phyloP scores from a whole-genome alignment of 1,140 invertebrate species.

The Dysdera silvatica region DNA sequence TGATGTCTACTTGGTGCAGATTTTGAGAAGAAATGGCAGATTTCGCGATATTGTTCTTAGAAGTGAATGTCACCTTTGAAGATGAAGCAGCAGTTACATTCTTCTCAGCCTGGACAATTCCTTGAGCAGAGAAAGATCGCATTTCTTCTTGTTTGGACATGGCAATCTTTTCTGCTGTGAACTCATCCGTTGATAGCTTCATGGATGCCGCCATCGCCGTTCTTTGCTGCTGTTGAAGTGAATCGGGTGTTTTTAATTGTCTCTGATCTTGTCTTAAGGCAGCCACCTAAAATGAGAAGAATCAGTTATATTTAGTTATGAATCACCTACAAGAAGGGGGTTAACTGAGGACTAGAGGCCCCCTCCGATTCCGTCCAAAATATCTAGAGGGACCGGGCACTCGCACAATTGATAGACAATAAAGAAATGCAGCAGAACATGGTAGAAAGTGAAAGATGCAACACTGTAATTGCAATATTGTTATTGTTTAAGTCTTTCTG shows the following conservation, averaged over 20 bases:
- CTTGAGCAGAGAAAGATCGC: slow-evolving; percentile 62
- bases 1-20: slow-evolving; percentile 21
- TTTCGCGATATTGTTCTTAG: slow-evolving; percentile 55
- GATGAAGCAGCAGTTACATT: slow-evolving; percentile 60
- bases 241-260: slow-evolving; percentile 68
- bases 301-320: too few relatives aligned
- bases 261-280: slow-evolving; percentile 49
- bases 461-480: too few relatives aligned
- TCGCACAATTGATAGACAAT: too few relatives aligned
- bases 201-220: slow-evolving; percentile 67
- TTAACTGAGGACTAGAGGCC: too few relatives aligned
- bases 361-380: too few relatives aligned
- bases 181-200: slow-evolving; percentile 73
- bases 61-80: slow-evolving; percentile 63
- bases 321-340: too few relatives aligned
- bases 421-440: too few relatives aligned
- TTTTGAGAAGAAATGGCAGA: slow-evolving; percentile 46
- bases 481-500: too few relatives aligned
- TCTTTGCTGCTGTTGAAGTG: slow-evolving; percentile 71
- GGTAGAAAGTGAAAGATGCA: not conserved
- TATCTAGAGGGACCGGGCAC: too few relatives aligned
- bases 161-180: slow-evolving; percentile 74
- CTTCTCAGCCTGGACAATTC: slow-evolving; percentile 51
- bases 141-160: slow-evolving; percentile 72
- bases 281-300: too few relatives aligned